These are phyloP conservation scores for Fragariocoptes setiger DNA, from an alignment of 1,140 invertebrate species.

Conservation along the genomic window DNA sequence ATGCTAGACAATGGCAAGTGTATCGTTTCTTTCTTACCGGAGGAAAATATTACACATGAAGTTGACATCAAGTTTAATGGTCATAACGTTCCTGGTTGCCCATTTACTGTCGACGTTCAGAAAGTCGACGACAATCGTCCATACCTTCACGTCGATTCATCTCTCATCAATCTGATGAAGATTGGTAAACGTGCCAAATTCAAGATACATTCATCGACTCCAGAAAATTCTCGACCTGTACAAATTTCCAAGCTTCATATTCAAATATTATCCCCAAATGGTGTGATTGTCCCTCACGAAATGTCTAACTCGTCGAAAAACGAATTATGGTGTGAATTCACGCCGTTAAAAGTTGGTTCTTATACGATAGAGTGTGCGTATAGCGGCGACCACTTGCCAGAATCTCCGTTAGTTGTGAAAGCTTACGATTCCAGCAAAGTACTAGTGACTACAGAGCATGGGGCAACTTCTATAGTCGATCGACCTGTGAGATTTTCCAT, in stretches of 20 bases:
- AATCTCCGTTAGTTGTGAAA: constrained; percentile 66
- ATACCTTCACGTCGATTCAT: constrained; percentile 37
- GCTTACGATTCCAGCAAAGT: constrained; percentile 41
- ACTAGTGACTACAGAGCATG: constrained; percentile 43
- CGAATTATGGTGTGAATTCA: constrained; percentile 57
- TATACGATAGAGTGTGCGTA: constrained; percentile 65
- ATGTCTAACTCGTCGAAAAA: no score
- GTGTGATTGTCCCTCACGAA: no score
- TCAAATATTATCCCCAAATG: no score
- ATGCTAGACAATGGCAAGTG: constrained; percentile 72
- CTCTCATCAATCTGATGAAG: constrained; percentile 50
- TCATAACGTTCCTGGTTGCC: constrained; percentile 57
- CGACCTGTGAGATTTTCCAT: constrained; percentile 48
- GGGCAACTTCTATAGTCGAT: constrained; percentile 29
- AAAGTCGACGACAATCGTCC: no score
- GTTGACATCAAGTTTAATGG: constrained; percentile 97
- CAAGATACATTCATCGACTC: constrained; percentile 54
- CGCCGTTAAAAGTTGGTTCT: constrained; percentile 47
- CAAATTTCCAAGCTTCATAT: not conserved
- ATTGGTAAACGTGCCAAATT: constrained; percentile 55
- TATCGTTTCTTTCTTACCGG: constrained; percentile 76
- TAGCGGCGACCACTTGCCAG: constrained; percentile 54
- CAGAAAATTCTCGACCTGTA: constrained; percentile 39
- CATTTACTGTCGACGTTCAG: constrained; percentile 48
- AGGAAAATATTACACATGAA: constrained; percentile 53